Evolutionary conservation across 2,797 vertebrate genomes (phyloP), one percentile per base, ranked within the genome.

Genomic region (Silurus aristotelis): DNA sequence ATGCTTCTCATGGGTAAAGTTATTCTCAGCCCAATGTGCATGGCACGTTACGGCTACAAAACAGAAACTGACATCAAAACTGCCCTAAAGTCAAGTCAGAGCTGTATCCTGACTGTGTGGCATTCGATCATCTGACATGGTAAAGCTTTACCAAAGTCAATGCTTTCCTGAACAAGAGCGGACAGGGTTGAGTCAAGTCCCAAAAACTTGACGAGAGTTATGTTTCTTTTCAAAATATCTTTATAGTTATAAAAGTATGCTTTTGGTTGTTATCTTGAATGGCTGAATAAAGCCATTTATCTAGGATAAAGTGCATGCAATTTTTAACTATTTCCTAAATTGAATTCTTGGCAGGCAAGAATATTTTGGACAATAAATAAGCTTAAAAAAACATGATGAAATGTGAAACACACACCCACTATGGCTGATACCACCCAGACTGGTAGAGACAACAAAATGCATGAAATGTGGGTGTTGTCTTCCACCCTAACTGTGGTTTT

Each of bases 1-100:
- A 93, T 92, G 88, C 90, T 86, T 92, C 92, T 91, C 89, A 91
- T 72, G 73, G 90, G 91, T 92, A 91, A 89, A 90, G 90, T 81
- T 86, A 87, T 68, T 87, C 84, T 73, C 15, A 78, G 63, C 85
- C 79, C 61, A 48, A 48, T 77, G 77, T 72, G 22, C n/a, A 66
- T 81, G 72, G 86, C 72, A 58, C 83, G 67, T 60, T 77, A 83
- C 77, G 6, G 20, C 79, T 79, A 72, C 22, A 78, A 70, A 80
- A 76, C 55, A 43, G 56, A 84, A 78, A 58, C 25, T 58, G 38
- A 78, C 12, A 83, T 87, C 15, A 87, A 5, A 83, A 60, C 67
- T 43, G 1, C 27, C 20, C 27, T 81, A 10, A 66, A 31, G 15
- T 27, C 63, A 81, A 81, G n/a, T 81, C 63, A 85, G 61, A 46